Conservation (phyloP, 2,888 invertebrate species). For the Rhamnusium bicolor region DNA sequence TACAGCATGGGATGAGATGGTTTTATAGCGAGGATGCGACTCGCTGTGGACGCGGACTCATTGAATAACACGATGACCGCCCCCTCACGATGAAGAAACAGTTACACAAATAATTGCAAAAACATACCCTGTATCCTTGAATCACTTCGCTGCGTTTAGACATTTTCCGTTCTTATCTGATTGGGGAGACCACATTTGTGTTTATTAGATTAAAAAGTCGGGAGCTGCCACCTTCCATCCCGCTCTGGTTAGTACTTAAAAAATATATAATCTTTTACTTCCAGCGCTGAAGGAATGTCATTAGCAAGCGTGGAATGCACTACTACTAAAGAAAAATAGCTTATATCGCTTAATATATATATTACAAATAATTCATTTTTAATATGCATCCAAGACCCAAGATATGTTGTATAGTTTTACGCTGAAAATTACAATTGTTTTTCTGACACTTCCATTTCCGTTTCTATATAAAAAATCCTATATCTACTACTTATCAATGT, state of each 20-base stretch:
- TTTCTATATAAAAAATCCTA: background rate
- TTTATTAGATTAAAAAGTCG: constrained; percentile 48
- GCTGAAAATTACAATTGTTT: background rate
- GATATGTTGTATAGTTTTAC: background rate
- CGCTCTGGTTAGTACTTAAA: constrained; percentile 57
- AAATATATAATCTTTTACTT: constrained; percentile 59
- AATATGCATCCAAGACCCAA: constrained; percentile 27
- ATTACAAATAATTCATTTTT: constrained; percentile 33
- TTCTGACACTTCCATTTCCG: background rate
- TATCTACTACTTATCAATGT: too few relatives aligned
- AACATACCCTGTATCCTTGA: constrained; percentile 96
- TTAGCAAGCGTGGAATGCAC: constrained; percentile 70
- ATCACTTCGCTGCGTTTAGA: constrained; percentile 80
- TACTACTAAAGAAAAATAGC: constrained; percentile 58
- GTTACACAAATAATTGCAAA: constrained; percentile 89
- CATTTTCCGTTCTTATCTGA: constrained; percentile 67
- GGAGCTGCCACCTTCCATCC: constrained; percentile 58
- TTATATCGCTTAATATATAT: constrained; percentile 44
- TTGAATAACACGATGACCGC: constrained; percentile 63
- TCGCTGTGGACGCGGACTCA: constrained; percentile 62
- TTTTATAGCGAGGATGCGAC: constrained; percentile 56
- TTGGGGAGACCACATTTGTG: constrained; percentile 63
- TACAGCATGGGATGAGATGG: constrained; percentile 68
- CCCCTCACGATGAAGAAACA: constrained; percentile 67
- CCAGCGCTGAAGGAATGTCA: constrained; percentile 69